Evolutionary conservation across 2,797 vertebrate species (phyloP), one percentile per base, ranked within the genome.

Genomic region (Nannoperca australis): DNA sequence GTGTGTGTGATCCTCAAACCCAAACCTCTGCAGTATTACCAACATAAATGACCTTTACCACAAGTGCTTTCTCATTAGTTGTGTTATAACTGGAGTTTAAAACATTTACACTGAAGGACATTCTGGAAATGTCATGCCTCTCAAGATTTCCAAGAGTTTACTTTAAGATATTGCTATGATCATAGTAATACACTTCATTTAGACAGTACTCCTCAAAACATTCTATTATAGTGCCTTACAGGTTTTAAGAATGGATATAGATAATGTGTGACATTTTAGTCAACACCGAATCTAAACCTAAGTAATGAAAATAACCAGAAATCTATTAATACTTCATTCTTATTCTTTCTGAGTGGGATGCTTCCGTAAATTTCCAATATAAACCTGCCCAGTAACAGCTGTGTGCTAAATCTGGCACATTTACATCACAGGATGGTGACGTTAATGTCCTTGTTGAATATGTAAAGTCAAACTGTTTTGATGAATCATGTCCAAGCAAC

Each of bases 121-220:
- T 76, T 82, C 72, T 61, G 58, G n/a, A 85, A 88, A 91, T 85
- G 81, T 76, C 84, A 77, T 32, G 70, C 85, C 84, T 68, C 63
- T 84, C 62, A 76, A 65, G 69, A 74, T 63, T 67, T 75, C 27
- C 51, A 44, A 47, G 10, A 34, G 42, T 71, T 65, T 68, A 22
- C 60, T 72, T 66, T 59, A 73, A 68, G 38, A 32, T 72, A 22
- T 82, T 34, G 47, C 64, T 68, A 9, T 22, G 22, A 61, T 53
- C 15, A 60, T 38, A 34, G 34, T 61, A 58, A 59, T 20, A 3
- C 24, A 64, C 24, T 66, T 56, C 7, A n/a, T 27, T 55, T 5
- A 49, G 3, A 38, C 13, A 3, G n/a, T 27, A 2, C 13, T 47
- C 1, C 42, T 22, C 8, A 69, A 53, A 62, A 49, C 38, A 61